Base-by-base conservation (phyloP, 2,113 vertebrate species). In the Sorex araneus region DNA sequence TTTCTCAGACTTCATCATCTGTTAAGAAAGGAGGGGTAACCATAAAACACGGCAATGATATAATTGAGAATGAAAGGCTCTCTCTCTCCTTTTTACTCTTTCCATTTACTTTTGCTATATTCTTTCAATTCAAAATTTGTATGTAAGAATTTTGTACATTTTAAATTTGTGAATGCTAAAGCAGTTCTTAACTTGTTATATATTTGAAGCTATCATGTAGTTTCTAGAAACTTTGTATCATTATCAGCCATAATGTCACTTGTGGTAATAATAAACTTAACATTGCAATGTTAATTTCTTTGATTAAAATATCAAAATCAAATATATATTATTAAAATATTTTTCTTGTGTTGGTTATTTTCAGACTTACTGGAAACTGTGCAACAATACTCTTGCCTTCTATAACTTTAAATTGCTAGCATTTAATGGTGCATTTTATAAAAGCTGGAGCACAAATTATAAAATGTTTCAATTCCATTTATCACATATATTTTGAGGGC, bases 251-350 rank as follows among this genome's bases (percentile, higher is more conserved):
- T 23, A 86, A 71, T 66, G 40, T 80, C 28, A 85, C 88, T 85
- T 50, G 1, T 40, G 70, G 28, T 50, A 74, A 66, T 70, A 76
- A 75, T 8, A 73, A 90, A 74, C 0, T 75, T 47, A 71, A 21
- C 57, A 74, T 32, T n/a, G 40, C 85, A 79, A 23, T 77, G 34
- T 69, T 86, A 67, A 66, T 84, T 87, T 36, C 27, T 66, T 73
- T 88, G 64, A 71, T 34, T 40, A 80, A 90, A n/a, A 28, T 88
- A 54, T 81, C 23, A 81, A 84, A 92, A 77, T n/a, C 60, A 67
- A 50, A 71, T 90, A 10, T 21, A 40, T 75, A 57, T 64, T 84
- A 66, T 66, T 54, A n/a, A 93, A 84, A 80, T 81, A 54, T 23
- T 66, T 16, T 79, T 86, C n/a, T 40, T 40, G 40, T 40, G 13